Conservation (phyloP, 1,140 invertebrate genomes). For the Hetaerina americana region DNA sequence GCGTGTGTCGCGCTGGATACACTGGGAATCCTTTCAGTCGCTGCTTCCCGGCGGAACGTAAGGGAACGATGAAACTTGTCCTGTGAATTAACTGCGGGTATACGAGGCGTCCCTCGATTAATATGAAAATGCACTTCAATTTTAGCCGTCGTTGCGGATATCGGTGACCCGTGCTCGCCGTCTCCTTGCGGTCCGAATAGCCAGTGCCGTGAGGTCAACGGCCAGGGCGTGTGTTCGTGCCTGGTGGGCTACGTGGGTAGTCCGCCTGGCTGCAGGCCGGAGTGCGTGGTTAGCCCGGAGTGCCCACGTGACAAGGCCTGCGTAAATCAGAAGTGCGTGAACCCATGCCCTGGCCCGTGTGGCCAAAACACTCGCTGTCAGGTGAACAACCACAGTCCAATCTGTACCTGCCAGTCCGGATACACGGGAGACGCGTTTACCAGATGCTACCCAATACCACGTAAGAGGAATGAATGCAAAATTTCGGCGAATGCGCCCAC, state of each 20-base stretch:
- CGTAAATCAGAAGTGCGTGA: slow-evolving; percentile 33
- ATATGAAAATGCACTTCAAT: slow-evolving; percentile 4
- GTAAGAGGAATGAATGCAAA: slow-evolving; percentile 2
- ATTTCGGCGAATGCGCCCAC: background rate
- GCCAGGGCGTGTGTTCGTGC: slow-evolving; percentile 31
- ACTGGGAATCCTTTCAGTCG: slow-evolving; percentile 52
- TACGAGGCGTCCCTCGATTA: slow-evolving; percentile 12
- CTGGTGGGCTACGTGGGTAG: slow-evolving; percentile 41
- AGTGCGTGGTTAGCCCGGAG: slow-evolving; percentile 45
- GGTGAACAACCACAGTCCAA: slow-evolving; percentile 35
- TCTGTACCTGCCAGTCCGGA: slow-evolving; percentile 31
- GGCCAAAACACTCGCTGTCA: slow-evolving; percentile 38
- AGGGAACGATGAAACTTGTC: slow-evolving; percentile 22
- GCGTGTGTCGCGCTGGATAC: slow-evolving; percentile 52
- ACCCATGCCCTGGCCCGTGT: slow-evolving; percentile 40
- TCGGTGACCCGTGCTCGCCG: slow-evolving; percentile 25
- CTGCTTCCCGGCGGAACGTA: slow-evolving; percentile 39
- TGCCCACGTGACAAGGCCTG: slow-evolving; percentile 34
- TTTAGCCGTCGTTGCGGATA: slow-evolving; percentile 16
- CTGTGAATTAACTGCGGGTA: background rate
- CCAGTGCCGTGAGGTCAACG: slow-evolving; percentile 25
- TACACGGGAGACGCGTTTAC: slow-evolving; percentile 28
- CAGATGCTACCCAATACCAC: slow-evolving; percentile 13
- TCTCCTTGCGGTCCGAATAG: slow-evolving; percentile 34
- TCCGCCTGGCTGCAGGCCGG: slow-evolving; percentile 50